Base-by-base conservation (phyloP, 2,888 invertebrate species). In the Mesoligia furuncula region DNA sequence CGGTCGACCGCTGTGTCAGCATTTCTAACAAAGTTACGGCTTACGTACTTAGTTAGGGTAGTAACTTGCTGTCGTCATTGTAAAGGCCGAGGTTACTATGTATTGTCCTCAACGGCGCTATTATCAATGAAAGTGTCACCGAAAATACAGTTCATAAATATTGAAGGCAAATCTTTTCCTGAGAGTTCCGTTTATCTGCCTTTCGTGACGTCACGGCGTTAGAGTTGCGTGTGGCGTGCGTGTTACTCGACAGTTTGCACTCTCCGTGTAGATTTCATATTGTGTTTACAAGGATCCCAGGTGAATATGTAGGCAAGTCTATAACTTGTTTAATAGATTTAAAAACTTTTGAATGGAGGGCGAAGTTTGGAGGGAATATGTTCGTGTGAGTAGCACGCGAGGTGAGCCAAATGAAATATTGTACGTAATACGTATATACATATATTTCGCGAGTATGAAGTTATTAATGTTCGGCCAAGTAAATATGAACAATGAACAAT, bases 261-360 rank as follows among this genome's bases (percentile, higher is more conserved):
- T 73, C 67, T 71, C 67, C 59, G 69, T 81, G 77, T 85, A 85
- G 85, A 84, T 89, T 85, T 79, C 73, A 84, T 73, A 81, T 81
- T 84, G 79, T 75, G 79, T 86, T 84, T 62, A 79, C 82, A 88
- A 83, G 77, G 64, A 86, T 86, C 81, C 70, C 45, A 72, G 73
- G 74, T 67, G 73, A 75, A 82, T 83, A 79, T 79, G 68, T 82
- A 80, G 79, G 71, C 73, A 81, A 73, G 69, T 74, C 62, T 54
- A 84, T 61, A 89, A 90, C 88, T 90, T 90, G 79, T 87, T 86
- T 88, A 91, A 91, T 91, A 90, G 90, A 91, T 90, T 91, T 90
- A 87, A 89, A 90, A 93, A 92, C 81, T 93, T 91, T 84, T 88
- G 83, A 90, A 91, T 90, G 88, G 84, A 81, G 81, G 79, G 87